Base-by-base conservation (phyloP, 35 echinoderm and acorn worm species). In the Chiridota heheva region DNA sequence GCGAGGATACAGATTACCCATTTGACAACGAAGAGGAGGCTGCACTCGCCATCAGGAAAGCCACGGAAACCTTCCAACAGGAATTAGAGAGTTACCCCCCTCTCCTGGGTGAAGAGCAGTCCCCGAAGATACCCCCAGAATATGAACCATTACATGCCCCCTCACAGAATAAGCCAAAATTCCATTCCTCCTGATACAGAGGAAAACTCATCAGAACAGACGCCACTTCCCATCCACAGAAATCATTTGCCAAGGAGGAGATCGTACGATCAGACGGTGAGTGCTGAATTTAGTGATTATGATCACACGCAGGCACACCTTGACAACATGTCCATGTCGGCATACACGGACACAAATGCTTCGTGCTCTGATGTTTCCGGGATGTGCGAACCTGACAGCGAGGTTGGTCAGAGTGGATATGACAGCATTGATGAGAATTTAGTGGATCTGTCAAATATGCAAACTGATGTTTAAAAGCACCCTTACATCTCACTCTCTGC, bases 1-100 rank as follows among this genome's bases (percentile, higher is more conserved):
- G 91, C 12, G 95, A 98, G 35, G 95, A 98, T 48, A 98, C 95
- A 0, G 95, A 98, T 40, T 98, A 98, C 75, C 95, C 84, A 1
- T 62, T 58, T 2, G 94, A 91, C 33, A 80, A 90, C 25, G 86
- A 89, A 6, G 89, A 88, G 43, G 65, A 83, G 20, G 84, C 83
- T n/a, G 95, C 88, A 55, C 85, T 88, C 55, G 75, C 89, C 44
- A 88, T 77, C 72, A 35, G 85, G 3, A 80, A 71, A 27, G 86
- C 79, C 3, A 76, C 95, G 0, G 79, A 76, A 2, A 68, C 91
- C 5, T 98, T 98, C 70, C 79, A 82, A 20, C 47, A 84, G 34
- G 74, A 88, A 55, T 64, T 98, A 24, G 58, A 87, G 26, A 92
- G 86, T 58, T 98, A 98, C 58, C 89, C 95, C 28, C 62, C 59